phyloP scores from a whole-genome alignment of 2,113 vertebrate genomes.

The Mobula hypostoma region DNA sequence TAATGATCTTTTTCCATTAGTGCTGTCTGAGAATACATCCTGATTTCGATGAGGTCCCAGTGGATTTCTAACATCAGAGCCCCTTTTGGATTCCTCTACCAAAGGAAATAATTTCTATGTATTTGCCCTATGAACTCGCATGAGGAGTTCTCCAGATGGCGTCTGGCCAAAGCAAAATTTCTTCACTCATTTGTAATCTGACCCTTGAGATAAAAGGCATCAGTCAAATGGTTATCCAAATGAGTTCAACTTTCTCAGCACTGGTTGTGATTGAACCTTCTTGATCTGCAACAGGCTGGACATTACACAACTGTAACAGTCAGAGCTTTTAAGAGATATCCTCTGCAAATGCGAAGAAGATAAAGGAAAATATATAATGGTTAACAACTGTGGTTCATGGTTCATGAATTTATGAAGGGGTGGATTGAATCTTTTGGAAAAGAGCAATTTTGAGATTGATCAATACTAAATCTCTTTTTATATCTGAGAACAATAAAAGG shows the following conservation, averaged over 20 bases:
- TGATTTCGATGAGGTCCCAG: background rate
- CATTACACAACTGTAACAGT: background rate
- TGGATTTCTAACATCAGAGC: background rate
- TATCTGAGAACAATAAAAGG: background rate
- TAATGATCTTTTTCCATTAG: background rate
- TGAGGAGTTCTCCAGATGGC: background rate
- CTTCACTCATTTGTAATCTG: background rate
- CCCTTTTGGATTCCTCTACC: background rate
- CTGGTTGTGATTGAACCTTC: background rate
- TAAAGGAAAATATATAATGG: background rate
- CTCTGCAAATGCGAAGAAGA: slow-evolving; percentile 1
- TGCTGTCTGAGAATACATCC: background rate
- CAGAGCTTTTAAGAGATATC: background rate
- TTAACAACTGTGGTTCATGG: background rate
- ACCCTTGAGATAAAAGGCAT: background rate
- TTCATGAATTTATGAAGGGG: background rate
- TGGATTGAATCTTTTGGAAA: background rate
- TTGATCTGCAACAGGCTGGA: background rate
- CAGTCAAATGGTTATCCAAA: background rate
- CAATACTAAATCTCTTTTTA: background rate
- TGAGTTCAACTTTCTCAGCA: background rate
- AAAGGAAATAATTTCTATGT: background rate
- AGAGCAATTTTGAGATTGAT: background rate
- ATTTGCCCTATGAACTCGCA: background rate
- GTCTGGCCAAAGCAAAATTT: background rate